Evolutionary conservation across 1,140 invertebrate species (phyloP), one percentile per base, ranked within the genome.

Genomic region (Daktulosphaira vitifoliae): DNA sequence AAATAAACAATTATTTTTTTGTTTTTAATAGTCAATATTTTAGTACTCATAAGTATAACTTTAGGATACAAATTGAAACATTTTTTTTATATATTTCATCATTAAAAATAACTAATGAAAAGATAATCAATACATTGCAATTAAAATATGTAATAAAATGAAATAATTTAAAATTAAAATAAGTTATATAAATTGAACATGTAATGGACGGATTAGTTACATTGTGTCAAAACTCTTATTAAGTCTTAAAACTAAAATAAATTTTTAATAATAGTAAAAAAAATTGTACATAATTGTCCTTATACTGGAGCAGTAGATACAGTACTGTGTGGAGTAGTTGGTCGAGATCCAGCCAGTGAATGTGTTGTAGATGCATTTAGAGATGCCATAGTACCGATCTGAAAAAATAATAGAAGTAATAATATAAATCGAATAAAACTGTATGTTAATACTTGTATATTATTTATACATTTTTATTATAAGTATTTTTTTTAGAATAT

Each of bases 361-460:
- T 89, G 88, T 42, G 87, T 86, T 18, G 88, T 83, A 15, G 88
- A 90, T 66, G 84, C 84, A 75, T 88, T 88, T 66, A 89, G 74
- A 20, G 86, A 88, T 20, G 87, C 85, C 88, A 92, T 87, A 37
- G 89, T 91, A 46, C 89, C 89, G 82, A 92, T 91, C 88, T 90
- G 73, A 38, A 74, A 77, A 70, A 53, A 69, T 67, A 65, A 33
- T 6, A 11, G 29, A n/a, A n/a, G n/a, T n/a, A n/a, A 66, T 56
- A 66, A 62, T 39, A 67, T 54, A 38, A 64, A 39, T n/a, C n/a
- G n/a, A 39, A n/a, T 39, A n/a, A 9, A n/a, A n/a, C n/a, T n/a
- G 8, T 39, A 9, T n/a, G n/a, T 39, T 39, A 39, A n/a, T 9
- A 39, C 8, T 8, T 39, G 8, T 39, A 39, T n/a, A 39, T 9